Conservation (phyloP, 2,888 invertebrate genomes). For the Hyposoter dolosus region DNA sequence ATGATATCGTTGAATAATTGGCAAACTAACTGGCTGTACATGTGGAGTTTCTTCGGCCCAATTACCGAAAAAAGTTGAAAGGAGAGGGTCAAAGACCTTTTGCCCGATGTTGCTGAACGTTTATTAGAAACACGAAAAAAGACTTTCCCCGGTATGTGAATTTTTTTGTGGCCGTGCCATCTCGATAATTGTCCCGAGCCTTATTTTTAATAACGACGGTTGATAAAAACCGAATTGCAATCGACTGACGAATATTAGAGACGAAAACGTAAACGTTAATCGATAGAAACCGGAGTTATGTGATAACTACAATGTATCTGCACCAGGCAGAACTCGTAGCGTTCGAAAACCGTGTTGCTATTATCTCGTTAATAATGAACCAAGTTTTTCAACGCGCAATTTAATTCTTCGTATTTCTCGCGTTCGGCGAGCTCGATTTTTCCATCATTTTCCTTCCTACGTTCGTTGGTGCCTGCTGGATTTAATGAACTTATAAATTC, state of each 20-base stretch:
- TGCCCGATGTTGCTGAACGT: neutral
- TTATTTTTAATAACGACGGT: neutral
- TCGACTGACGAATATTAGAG: neutral
- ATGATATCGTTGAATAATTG: too few species aligned
- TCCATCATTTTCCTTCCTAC: neutral
- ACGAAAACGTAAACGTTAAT: neutral
- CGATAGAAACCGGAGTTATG: neutral
- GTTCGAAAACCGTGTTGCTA: neutral
- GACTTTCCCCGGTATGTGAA: too few species aligned
- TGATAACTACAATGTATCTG: neutral
- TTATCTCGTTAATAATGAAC: neutral
- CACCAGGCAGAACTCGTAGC: constrained; percentile 5
- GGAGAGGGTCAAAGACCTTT: neutral
- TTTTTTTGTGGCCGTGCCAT: neutral
- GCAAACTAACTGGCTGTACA: too few species aligned
- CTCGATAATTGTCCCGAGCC: neutral
- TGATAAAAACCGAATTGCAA: neutral
- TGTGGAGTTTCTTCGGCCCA: too few species aligned
- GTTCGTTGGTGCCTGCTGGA: neutral
- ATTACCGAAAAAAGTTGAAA: too few species aligned
- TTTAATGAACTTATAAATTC: neutral
- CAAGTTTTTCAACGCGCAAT: neutral
- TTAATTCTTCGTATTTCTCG: neutral
- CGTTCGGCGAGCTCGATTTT: neutral
- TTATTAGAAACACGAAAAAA: neutral